Evolutionary conservation across 2,797 vertebrate species (phyloP).

Genomic region (Euthynnus affinis): DNA sequence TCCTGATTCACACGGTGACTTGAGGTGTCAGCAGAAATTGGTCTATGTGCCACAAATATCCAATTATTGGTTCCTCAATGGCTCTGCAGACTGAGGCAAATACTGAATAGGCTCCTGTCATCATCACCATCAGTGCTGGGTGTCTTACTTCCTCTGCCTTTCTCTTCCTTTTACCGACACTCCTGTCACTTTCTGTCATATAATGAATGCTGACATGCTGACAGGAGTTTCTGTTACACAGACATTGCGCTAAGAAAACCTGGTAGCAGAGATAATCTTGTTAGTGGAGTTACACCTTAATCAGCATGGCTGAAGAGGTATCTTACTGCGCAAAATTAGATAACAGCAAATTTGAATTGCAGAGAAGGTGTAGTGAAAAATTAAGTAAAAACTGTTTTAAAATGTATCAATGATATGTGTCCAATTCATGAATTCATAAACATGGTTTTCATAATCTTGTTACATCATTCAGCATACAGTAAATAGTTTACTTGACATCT

Average conservation of each 20-base stretch:
- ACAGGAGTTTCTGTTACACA: neutral
- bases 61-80: constrained; percentile 57
- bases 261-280: neutral
- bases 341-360: neutral
- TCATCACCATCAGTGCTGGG: neutral
- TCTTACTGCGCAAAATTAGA: neutral
- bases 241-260: neutral
- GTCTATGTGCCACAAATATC: constrained; percentile 57
- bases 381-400: neutral
- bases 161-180: neutral
- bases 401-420: neutral
- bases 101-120: constrained; percentile 21
- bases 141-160: constrained; percentile 10
- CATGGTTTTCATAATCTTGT: constrained; percentile 9
- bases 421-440: neutral
- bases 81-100: constrained; percentile 18
- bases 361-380: neutral
- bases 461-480: neutral
- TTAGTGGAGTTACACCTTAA: constrained; percentile 2
- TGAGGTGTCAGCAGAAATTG: constrained; percentile 67
- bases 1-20: constrained; percentile 42
- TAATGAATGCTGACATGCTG: neutral
- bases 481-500: constrained; percentile 6
- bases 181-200: neutral
- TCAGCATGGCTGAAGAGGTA: neutral